Evolutionary conservation across 2,113 vertebrate species (phyloP).

Genomic region (Seriola quinqueradiata): DNA sequence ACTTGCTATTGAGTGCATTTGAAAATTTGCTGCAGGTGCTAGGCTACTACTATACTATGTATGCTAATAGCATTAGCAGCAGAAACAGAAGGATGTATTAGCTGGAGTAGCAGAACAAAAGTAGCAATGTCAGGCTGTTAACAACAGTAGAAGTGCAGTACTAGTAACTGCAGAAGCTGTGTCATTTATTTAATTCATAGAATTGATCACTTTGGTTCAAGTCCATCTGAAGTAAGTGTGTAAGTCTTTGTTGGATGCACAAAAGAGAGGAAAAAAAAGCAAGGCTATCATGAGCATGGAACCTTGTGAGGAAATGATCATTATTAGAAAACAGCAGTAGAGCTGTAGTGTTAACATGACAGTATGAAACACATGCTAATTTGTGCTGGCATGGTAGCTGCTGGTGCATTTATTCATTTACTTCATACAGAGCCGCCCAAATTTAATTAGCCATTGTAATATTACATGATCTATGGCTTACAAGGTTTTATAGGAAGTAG

Average conservation of each 20-base stretch:
- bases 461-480: slow-evolving; percentile 31
- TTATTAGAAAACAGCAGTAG: too few relatives aligned
- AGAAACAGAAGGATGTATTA: neutral
- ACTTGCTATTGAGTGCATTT: neutral
- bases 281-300: neutral
- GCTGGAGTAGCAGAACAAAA: neutral
- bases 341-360: neutral
- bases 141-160: neutral
- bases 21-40: neutral
- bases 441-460: slow-evolving; percentile 5
- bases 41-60: neutral
- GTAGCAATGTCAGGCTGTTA: neutral
- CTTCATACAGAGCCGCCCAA: neutral
- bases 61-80: neutral
- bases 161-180: too few relatives aligned
- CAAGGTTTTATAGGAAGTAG: neutral
- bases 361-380: neutral
- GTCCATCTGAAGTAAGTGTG: too few relatives aligned
- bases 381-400: neutral
- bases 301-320: too few relatives aligned
- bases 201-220: too few relatives aligned
- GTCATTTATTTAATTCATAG: too few relatives aligned
- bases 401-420: neutral
- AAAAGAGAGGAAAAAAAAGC: neutral
- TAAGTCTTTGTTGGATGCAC: too few relatives aligned